Percentiles rank a stretch among this genome's conserved stretches.
phyloP scores from a whole-genome alignment of 2,113 vertebrate species.

The Salvelinus namaycush region DNA sequence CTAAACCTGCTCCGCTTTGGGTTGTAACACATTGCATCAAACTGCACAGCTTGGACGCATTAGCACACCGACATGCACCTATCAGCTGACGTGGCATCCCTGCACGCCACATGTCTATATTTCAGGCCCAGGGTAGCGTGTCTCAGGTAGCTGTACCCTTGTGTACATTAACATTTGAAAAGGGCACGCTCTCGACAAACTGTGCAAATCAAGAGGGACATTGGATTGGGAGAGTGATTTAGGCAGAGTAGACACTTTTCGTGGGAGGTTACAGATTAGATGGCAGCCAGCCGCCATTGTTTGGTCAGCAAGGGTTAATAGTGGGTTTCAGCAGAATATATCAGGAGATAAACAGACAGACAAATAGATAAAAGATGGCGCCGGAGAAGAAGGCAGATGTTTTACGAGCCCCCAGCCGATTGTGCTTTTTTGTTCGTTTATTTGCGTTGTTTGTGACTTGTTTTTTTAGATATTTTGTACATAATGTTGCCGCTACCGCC shows the following conservation, averaged over 20 bases:
- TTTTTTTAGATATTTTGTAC: no score
- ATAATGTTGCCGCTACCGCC: no score
- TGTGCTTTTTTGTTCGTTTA: no score
- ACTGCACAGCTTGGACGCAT: background rate
- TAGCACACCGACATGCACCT: background rate
- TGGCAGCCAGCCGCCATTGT: background rate
- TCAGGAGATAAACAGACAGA: no score
- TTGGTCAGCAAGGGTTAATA: background rate
- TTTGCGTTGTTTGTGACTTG: no score
- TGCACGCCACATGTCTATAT: background rate
- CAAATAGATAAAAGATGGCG: no score
- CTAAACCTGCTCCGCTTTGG: background rate
- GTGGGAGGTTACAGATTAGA: background rate
- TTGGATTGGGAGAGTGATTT: slow-evolving; percentile 15
- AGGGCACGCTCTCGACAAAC: slow-evolving; percentile 20
- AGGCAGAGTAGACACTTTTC: slow-evolving; percentile 13
- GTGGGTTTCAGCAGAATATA: background rate
- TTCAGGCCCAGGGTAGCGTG: slow-evolving; percentile 10
- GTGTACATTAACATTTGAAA: slow-evolving; percentile 39
- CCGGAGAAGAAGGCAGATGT: no score
- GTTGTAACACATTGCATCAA: background rate
- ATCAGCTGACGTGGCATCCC: background rate
- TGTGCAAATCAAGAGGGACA: slow-evolving; percentile 13
- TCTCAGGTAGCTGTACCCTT: slow-evolving; percentile 4
- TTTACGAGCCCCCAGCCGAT: no score